Evolutionary conservation across 2,888 invertebrate species (phyloP).

Genomic region (Atherix ibis): DNA sequence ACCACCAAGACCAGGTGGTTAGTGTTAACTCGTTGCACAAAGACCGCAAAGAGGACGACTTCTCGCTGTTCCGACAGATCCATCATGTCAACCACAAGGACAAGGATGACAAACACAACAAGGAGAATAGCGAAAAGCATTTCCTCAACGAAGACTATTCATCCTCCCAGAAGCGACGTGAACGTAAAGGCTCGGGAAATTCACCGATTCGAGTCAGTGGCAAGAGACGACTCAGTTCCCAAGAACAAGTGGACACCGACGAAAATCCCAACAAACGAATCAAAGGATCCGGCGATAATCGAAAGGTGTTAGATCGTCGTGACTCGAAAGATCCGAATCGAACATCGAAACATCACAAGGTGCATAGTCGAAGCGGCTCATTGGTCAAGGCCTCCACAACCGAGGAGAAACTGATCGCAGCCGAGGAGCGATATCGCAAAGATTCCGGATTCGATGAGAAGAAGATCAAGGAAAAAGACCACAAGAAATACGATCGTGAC

Average conservation of each 20-base stretch:
- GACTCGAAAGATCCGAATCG: constrained; percentile 49
- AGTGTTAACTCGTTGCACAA: constrained; percentile 5
- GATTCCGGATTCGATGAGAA: constrained; percentile 18
- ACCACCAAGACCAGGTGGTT: too few species aligned
- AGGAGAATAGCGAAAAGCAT: constrained; percentile 17
- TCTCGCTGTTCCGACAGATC: constrained; percentile 11
- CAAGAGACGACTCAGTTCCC: constrained; percentile 67
- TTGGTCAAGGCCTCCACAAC: constrained; percentile 10
- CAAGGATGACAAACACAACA: constrained; percentile 16
- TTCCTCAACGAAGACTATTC: constrained; percentile 6
- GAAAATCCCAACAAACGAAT: constrained; percentile 26
- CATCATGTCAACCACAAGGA: constrained; percentile 13
- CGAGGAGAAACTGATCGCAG: constrained; percentile 19
- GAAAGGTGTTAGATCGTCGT: constrained; percentile 41
- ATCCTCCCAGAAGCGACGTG: constrained; percentile 6
- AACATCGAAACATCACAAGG: constrained; percentile 22
- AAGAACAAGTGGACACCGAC: constrained; percentile 38
- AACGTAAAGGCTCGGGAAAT: constrained; percentile 16
- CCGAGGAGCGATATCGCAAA: constrained; percentile 17
- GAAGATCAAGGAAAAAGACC: constrained; percentile 23
- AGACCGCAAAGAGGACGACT: constrained; percentile 12
- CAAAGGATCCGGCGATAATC: constrained; percentile 34
- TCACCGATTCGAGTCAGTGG: constrained; percentile 25
- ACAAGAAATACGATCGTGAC: constrained; percentile 14
- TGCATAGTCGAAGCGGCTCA: constrained; percentile 12